These are phyloP conservation scores for Leptosomus discolor DNA, from an alignment of 2,113 vertebrate species.

Conservation along the genomic window DNA sequence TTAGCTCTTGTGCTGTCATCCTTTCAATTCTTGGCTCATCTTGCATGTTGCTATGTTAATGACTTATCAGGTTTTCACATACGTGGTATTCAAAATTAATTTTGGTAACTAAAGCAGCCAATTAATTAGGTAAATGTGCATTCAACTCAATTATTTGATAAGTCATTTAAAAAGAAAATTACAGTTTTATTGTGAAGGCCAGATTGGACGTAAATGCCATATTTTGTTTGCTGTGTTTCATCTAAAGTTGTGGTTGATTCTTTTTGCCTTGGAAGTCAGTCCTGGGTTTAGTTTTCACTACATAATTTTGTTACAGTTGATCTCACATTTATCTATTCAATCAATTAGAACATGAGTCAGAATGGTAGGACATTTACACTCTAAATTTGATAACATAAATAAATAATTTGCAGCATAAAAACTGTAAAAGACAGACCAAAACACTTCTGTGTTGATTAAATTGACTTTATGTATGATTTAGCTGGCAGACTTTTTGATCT, in stretches of 20 bases:
- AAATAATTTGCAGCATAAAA: not conserved
- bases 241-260: not conserved
- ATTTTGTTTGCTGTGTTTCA: not conserved
- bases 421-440: not conserved
- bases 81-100: not conserved
- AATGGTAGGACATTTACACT: not conserved
- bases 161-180: not conserved
- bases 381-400: not conserved
- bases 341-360: not conserved
- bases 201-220: not conserved
- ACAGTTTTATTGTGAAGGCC: not conserved
- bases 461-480: not conserved
- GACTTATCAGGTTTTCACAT: not conserved
- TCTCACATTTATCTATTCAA: not conserved
- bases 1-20: not conserved
- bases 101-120: not conserved
- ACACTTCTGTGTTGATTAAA: not conserved
- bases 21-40: not conserved
- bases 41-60: not conserved
- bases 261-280: not conserved
- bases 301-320: not conserved
- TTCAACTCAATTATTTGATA: not conserved
- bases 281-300: not conserved
- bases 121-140: slow-evolving; percentile 15
- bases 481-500: not conserved